Conservation (phyloP, 1,140 invertebrate genomes). For the Caerostris extrusa region DNA sequence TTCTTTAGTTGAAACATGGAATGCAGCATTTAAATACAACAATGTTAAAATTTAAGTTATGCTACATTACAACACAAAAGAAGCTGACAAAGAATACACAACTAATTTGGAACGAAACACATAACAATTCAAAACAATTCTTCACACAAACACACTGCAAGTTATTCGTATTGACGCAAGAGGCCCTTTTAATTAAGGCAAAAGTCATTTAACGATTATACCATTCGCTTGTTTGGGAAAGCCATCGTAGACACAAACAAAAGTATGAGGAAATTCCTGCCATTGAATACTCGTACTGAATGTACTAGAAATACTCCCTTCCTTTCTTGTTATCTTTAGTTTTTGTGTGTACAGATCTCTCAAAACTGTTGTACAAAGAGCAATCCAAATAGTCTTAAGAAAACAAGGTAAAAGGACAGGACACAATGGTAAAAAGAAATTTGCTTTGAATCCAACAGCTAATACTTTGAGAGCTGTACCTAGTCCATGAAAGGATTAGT, state of each 20-base stretch:
- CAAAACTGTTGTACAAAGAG: neutral
- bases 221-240: neutral
- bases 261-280: neutral
- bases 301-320: neutral
- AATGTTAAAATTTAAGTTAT: no score
- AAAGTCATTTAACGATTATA: neutral
- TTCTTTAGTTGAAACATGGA: no score
- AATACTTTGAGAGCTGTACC: constrained; percentile 5
- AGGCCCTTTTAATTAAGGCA: neutral
- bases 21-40: no score
- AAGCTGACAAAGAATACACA: no score
- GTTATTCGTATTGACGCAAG: neutral
- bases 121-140: no score
- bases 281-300: neutral
- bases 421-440: neutral
- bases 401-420: neutral
- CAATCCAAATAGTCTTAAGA: constrained; percentile 1
- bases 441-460: neutral
- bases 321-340: neutral
- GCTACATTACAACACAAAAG: no score
- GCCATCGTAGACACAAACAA: neutral
- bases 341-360: neutral
- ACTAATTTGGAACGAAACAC: no score
- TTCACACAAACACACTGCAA: no score
- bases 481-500: neutral